Base-by-base conservation (phyloP, 2,113 vertebrate genomes). In the Daubentonia madagascariensis region DNA sequence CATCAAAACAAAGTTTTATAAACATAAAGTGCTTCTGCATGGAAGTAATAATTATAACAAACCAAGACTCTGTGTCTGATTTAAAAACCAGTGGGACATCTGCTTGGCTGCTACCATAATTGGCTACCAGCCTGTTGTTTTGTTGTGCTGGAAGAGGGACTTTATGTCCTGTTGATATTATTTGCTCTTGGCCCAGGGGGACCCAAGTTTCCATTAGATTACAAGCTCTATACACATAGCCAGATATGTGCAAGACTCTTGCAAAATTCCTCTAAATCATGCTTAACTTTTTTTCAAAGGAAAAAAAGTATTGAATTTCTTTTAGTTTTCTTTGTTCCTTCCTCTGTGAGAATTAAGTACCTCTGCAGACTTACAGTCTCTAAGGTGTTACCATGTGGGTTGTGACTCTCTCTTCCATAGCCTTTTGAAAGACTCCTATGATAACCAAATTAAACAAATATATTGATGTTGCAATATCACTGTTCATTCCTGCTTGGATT, bases 121-220 rank as follows among this genome's bases (percentile, higher is more conserved):
- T 98, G 97, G 97, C 97, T 88, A 72, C 50, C 32, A 78, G 97
- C 95, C 97, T 97, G 81, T 91, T 98, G 97, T 98, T 98, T 97
- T 98, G 79, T 90, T 98, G 70, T 95, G 78, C 88, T 95, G 45
- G 79, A 86, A 97, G 87, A 91, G 97, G 96, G 88, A 98, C 97
- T 97, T 91, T 91, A 86, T 95, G 98, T 98, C 95, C 98, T 97
- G 87, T 97, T 97, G 96, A 98, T 97, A 97, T 97, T 97, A 96
- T 95, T 97, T 98, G 94, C 97, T 97, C 88, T 97, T 63, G 57
- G 97, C 94, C 98, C 94, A 96, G 85, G 3, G 98, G 92, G 97
- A 98, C 94, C 79, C 80, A 94, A 97, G 95, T 98, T 98, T 98
- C 98, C 97, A 98, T 89, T 95, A 95, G 95, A 96, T 96, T 97